Conservation (phyloP, 2,888 invertebrate species). For the Acronicta aceris region DNA sequence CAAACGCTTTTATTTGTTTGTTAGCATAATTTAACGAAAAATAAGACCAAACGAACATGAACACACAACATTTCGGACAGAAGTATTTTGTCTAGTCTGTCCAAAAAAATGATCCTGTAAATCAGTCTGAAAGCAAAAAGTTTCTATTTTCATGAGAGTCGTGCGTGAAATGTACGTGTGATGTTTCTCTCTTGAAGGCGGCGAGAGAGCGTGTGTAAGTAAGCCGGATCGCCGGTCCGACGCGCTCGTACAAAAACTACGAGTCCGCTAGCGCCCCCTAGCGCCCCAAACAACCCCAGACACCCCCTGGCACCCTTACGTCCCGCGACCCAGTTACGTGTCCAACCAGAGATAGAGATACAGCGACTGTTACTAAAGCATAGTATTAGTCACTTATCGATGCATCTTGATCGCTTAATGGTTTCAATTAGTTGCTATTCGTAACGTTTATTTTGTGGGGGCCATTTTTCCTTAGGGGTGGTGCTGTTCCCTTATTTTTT, state of each 20-base stretch:
- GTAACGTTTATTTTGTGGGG: constrained; percentile 38
- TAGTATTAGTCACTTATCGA: constrained; percentile 47
- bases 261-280: constrained; percentile 62
- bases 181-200: constrained; percentile 66
- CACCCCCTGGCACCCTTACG: constrained; percentile 55
- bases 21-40: background rate
- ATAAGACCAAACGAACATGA: background rate
- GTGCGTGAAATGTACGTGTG: constrained; percentile 58
- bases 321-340: constrained; percentile 76
- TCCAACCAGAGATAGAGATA: constrained; percentile 59
- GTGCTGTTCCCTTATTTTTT: background rate
- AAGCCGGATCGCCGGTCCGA: constrained; percentile 74
- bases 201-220: constrained; percentile 71
- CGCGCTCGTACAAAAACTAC: constrained; percentile 80
- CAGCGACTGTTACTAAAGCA: constrained; percentile 49
- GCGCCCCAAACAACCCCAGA: constrained; percentile 37
- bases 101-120: constrained; percentile 28
- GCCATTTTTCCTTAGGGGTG: constrained; percentile 7
- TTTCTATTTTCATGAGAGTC: constrained; percentile 52
- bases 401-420: constrained; percentile 51
- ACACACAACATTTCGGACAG: constrained; percentile 1
- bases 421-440: constrained; percentile 40
- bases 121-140: constrained; percentile 35
- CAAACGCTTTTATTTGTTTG: no score
- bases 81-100: background rate